Base-by-base conservation (phyloP, 2,888 invertebrate genomes). In the Gnatocerus cornutus region DNA sequence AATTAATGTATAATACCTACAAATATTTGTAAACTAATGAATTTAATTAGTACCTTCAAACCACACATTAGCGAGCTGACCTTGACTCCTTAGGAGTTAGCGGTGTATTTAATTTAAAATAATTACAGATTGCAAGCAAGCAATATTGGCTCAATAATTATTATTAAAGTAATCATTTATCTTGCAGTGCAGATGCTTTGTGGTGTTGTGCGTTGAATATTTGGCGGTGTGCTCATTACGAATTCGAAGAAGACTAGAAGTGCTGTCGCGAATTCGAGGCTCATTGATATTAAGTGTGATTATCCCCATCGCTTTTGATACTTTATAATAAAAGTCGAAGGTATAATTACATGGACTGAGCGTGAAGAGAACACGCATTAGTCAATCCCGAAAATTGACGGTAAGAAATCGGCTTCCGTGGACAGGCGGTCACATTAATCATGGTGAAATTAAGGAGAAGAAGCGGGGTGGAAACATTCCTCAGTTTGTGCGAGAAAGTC, bases 391-490 rank as follows among this genome's bases (percentile, higher is more conserved):
- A 46, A 71, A 71, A 71, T 73, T 71, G 61, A 67, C 56, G 69
- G 67, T 45, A 69, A 71, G 71, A 71, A 73, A 71, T 71, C 71
- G 58, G 71, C 73, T 71, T 48, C 73, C 56, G 73, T 67, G 62
- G 72, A 68, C 72, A 70, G 68, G 16, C 65, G 61, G 63, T 56
- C 30, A 48, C 72, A 72, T 72, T 70, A 70, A 72, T 72, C 72
- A 72, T 52, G 33, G 37, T 50, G 55, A 61, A 72, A 70, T 70
- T 69, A 69, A 70, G 61, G 27, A 56, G 41, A n/a, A 29, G 69
- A 69, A 48, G 43, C n/a, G 29, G 43, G 58, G 56, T 39, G 48
- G 27, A 50, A 50, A 46, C 16, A 46, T 43, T 43, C 52, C 21
- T n/a, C 13, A 14, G 13, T n/a, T 29, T 50, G 50, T 29, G n/a